Evolutionary conservation across 2,113 vertebrate genomes (phyloP).

Genomic region (Coracopsis vasa): DNA sequence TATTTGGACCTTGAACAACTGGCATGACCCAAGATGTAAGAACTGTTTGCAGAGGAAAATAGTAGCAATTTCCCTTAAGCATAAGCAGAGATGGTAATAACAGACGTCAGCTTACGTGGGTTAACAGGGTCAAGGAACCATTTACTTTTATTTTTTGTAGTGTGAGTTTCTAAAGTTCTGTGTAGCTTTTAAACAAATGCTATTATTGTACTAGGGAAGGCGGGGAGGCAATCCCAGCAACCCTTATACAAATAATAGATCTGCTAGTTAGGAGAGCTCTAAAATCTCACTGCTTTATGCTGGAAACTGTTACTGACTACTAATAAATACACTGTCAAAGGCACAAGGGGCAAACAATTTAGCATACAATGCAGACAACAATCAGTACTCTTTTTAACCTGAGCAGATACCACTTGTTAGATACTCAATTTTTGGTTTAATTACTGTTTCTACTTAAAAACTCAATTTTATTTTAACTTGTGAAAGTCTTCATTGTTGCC

Average conservation of each 20-base stretch:
- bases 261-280: background rate
- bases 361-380: background rate
- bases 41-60: slow-evolving; percentile 16
- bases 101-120: background rate
- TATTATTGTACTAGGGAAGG: background rate
- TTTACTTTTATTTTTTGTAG: background rate
- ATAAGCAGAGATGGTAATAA: background rate
- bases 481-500: background rate
- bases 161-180: background rate
- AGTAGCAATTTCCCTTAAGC: background rate
- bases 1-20: slow-evolving; percentile 14
- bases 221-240: background rate
- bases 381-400: background rate
- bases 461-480: background rate
- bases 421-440: background rate
- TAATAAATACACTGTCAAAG: background rate
- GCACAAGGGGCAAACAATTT: background rate
- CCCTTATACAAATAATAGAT: background rate
- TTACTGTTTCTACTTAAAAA: background rate
- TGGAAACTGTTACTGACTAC: background rate
- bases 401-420: background rate
- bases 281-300: background rate
- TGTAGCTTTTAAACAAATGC: background rate
- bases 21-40: slow-evolving; percentile 6
- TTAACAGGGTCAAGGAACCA: background rate